Conservation (phyloP, 1,140 invertebrate genomes). For the Hormaphis cornu region DNA sequence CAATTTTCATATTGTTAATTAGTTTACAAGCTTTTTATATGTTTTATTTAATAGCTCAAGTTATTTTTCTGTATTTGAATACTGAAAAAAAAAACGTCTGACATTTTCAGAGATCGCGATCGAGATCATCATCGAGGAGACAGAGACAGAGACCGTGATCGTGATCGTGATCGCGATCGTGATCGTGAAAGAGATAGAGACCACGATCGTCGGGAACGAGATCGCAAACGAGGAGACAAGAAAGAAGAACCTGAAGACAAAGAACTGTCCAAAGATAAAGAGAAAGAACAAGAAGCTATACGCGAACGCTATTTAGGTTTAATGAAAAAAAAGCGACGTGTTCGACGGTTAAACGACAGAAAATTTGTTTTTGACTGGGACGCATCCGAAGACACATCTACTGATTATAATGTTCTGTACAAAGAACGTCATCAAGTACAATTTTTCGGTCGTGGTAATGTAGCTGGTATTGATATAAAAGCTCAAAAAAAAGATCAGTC, state of each 20-base stretch:
- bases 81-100: no score
- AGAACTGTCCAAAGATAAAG: slow-evolving; percentile 66
- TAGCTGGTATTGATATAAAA: slow-evolving; percentile 96
- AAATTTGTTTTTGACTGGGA: slow-evolving; percentile 99
- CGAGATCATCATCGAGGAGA: no score
- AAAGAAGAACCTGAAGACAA: slow-evolving; percentile 48
- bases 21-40: no score
- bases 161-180: slow-evolving; percentile 30
- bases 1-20: no score
- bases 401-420: slow-evolving; percentile 95
- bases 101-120: slow-evolving; percentile 13
- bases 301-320: slow-evolving; percentile 92
- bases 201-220: slow-evolving; percentile 36
- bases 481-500: slow-evolving; percentile 95
- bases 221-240: slow-evolving; percentile 38
- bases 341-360: slow-evolving; percentile 87
- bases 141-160: background rate
- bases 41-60: no score
- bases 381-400: slow-evolving; percentile 93
- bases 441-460: slow-evolving; percentile 94
- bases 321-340: slow-evolving; percentile 84
- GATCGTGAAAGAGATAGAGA: slow-evolving; percentile 39
- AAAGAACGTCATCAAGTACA: slow-evolving; percentile 93
- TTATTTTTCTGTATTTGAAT: no score
- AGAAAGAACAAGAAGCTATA: slow-evolving; percentile 84